Evolutionary conservation across 2,888 invertebrate species (phyloP), one percentile per base, ranked within the genome.

Genomic region (Aphelenchoides bicaudatus): DNA sequence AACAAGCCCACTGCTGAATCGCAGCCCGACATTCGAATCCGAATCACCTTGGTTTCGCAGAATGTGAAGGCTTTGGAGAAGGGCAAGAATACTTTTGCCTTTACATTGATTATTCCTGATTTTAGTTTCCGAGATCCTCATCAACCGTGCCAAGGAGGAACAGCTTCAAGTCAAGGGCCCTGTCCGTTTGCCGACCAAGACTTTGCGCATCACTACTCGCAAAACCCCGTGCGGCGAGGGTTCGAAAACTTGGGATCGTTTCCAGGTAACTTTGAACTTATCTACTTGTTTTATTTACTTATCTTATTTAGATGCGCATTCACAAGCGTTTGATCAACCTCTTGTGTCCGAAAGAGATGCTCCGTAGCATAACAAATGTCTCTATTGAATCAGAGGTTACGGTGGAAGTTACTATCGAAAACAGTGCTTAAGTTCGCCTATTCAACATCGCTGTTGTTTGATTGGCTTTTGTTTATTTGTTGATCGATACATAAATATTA

Each of bases 191-290:
- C 98, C 98, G 39, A 98, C 96, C 70, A 98, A 96, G 84, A 86
- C 88, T 66, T 86, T 99, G 58, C 88, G 96, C 78, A 98, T 98
- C 82, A 98, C 98, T 34, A 98, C 98, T 60, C 87, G 98, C 74
- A 99, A 98, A 83, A 98, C 98, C 25, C 98, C 98, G 79, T 98
- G 98, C 81, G 98, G 98, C 85, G 98, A 98, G 83, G 98, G 98
- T 83, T 96, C 96, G 68, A 98, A 98, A 84, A 98, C 98, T 48
- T 98, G 98, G 98, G 96, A 98, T 85, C 85, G 93, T 63, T 91
- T 66, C 66, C 77, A 77, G 66, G 74, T 69, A 53, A 39, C 13
- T n/a, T n/a, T 34, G 10, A 10, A 10, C 10, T n/a, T 34, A 10
- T n/a, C 34, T 34, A 10, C 34, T 34, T n/a, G 10, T 34, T n/a